Evolutionary conservation across 2,888 invertebrate genomes (phyloP).

Genomic region (Cotesia congregata): DNA sequence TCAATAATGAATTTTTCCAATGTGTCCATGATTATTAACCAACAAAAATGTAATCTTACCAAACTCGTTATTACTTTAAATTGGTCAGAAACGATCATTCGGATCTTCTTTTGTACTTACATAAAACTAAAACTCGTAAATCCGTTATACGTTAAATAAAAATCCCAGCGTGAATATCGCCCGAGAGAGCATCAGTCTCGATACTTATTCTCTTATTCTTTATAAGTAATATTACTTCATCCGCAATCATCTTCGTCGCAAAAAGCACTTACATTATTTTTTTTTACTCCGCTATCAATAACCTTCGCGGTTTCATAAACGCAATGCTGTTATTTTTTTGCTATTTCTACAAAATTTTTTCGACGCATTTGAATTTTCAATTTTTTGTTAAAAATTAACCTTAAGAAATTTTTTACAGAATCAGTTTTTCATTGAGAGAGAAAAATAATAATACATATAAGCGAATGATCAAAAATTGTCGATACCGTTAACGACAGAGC

Average conservation of each 20-base stretch:
- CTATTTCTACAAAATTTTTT: no score
- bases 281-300: neutral
- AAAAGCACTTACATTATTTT: conserved; percentile 31
- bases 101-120: conserved; percentile 41
- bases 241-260: conserved; percentile 29
- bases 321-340: neutral
- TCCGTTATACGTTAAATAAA: conserved; percentile 42
- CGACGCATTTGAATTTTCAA: no score
- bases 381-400: no score
- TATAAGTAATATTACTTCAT: conserved; percentile 15
- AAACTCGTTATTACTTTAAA: conserved; percentile 27
- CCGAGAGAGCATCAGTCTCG: conserved; percentile 3
- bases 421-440: no score
- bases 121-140: conserved; percentile 41
- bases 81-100: conserved; percentile 33
- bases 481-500: conserved; percentile 25
- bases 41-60: neutral
- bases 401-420: no score
- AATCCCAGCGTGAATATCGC: conserved; percentile 17
- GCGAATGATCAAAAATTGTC: neutral
- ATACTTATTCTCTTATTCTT: conserved; percentile 30
- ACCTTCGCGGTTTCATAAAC: neutral
- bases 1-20: no score
- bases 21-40: no score
- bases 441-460: no score